Conservation (phyloP, 2,113 vertebrate species). For the Acrocephalus arundinaceus region DNA sequence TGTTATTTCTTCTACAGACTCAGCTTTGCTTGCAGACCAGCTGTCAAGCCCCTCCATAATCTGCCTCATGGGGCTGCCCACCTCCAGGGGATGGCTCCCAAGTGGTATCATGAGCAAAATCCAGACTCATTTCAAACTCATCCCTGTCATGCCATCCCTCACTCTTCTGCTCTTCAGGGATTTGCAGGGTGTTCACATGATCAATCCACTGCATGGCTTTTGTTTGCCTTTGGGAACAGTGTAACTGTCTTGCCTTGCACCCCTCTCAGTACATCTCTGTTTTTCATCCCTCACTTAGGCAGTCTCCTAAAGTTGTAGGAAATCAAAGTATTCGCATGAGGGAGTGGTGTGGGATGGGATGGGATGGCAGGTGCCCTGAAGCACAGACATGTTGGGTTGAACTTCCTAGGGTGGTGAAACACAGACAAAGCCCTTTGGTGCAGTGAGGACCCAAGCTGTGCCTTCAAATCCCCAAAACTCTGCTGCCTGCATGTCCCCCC, state of each 20-base stretch:
- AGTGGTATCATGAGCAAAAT: not conserved
- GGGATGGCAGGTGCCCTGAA: accelerated
- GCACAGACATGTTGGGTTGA: accelerated
- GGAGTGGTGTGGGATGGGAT: accelerated
- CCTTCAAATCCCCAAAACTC: not conserved
- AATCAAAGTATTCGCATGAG: not conserved
- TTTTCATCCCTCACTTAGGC: not conserved
- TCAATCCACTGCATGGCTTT: not conserved
- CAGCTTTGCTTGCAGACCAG: too few relatives aligned
- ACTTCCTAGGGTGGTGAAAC: accelerated
- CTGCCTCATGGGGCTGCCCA: not conserved
- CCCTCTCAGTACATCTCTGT: not conserved
- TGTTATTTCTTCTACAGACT: too few relatives aligned
- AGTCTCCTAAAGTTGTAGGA: not conserved
- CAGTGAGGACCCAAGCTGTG: accelerated
- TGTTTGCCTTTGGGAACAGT: not conserved
- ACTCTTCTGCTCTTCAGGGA: not conserved
- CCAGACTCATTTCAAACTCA: not conserved
- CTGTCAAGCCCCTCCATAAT: too few relatives aligned
- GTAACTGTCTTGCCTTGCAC: not conserved
- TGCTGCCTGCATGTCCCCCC: not conserved
- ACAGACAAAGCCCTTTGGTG: not conserved
- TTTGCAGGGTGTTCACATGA: not conserved
- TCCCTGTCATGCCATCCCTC: not conserved
- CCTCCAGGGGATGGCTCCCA: not conserved